phyloP scores from a whole-genome alignment of 2,113 vertebrate genomes.

The Pedetes capensis region DNA sequence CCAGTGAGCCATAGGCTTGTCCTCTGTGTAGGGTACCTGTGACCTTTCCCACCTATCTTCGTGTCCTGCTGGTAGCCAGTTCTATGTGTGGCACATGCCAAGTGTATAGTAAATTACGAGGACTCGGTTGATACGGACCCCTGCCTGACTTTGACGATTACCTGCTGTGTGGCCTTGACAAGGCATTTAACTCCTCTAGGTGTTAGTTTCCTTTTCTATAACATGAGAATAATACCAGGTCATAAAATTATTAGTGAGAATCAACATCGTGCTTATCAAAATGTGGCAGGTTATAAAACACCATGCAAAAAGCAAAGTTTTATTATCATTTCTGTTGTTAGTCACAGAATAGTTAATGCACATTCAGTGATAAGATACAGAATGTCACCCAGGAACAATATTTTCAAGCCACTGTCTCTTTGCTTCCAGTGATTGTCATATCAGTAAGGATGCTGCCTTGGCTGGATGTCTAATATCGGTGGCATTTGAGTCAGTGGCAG shows the following conservation, averaged over 20 bases:
- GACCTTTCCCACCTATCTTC: neutral
- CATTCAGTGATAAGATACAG: neutral
- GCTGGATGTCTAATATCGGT: neutral
- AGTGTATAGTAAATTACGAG: neutral
- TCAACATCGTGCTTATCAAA: neutral
- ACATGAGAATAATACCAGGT: neutral
- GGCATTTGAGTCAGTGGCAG: neutral
- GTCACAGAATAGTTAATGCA: neutral
- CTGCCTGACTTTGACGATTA: neutral
- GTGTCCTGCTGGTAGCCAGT: neutral
- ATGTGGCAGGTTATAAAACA: neutral
- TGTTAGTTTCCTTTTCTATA: neutral
- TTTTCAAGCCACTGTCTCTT: neutral
- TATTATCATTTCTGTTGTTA: neutral
- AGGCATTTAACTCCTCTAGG: neutral
- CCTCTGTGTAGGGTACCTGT: neutral
- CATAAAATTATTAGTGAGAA: neutral
- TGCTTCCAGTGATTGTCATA: neutral
- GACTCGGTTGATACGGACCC: rapidly evolving
- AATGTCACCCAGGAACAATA: neutral
- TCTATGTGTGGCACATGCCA: neutral
- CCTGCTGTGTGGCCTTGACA: neutral
- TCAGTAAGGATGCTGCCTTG: neutral
- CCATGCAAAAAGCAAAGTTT: neutral
- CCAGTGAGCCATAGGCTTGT: rapidly evolving